Evolutionary conservation across 2,888 invertebrate species (phyloP).

Genomic region (Tridacna gigas): DNA sequence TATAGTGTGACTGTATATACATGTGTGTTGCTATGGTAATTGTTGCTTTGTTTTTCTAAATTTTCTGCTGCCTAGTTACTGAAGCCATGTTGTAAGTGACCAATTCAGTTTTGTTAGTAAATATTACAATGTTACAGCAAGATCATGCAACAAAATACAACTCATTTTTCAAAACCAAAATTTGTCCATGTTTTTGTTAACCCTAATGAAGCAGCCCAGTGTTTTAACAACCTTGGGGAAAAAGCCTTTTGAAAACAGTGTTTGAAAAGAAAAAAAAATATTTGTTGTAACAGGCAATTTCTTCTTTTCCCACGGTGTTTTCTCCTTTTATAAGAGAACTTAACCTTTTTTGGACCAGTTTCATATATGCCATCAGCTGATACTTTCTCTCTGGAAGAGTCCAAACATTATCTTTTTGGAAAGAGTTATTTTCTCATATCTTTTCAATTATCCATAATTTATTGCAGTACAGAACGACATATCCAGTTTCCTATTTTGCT

Average conservation of each 20-base stretch:
- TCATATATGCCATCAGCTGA: too few species aligned
- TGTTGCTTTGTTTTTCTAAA: constrained; percentile 56
- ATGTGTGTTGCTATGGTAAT: constrained; percentile 47
- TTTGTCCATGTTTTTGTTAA: too few species aligned
- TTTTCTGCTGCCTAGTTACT: constrained; percentile 62
- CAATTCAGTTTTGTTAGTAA: constrained; percentile 56
- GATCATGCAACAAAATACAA: constrained; percentile 66
- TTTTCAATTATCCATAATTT: too few species aligned
- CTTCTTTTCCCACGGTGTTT: background rate
- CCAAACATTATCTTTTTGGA: too few species aligned
- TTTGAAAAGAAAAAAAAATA: background rate
- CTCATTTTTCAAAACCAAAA: constrained; percentile 37
- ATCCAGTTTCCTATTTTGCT: too few species aligned
- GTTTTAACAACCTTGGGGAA: too few species aligned
- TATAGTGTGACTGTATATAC: constrained; percentile 13
- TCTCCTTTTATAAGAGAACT: too few species aligned
- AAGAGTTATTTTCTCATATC: too few species aligned
- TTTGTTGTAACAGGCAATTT: background rate
- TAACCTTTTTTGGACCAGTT: too few species aligned
- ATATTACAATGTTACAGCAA: constrained; percentile 61
- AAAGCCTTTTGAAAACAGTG: background rate
- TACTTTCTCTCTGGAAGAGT: too few species aligned
- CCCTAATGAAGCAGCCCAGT: too few species aligned
- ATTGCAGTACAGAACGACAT: too few species aligned
- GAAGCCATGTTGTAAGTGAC: constrained; percentile 58